These are phyloP conservation scores for Rhamnusium bicolor DNA, from an alignment of 2,888 invertebrate genomes.

Conservation along the genomic window DNA sequence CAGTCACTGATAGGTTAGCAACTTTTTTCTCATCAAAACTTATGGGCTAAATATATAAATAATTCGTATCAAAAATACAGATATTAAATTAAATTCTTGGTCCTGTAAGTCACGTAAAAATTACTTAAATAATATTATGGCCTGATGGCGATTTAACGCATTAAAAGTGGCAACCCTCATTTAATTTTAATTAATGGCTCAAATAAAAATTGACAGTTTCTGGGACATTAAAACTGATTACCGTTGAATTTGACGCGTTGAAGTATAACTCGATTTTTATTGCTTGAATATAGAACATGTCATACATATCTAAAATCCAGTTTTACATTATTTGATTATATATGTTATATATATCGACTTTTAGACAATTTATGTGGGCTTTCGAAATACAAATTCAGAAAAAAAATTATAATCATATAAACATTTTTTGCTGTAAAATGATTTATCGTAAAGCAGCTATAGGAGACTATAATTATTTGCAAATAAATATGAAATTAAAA, in stretches of 20 bases:
- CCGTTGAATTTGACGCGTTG: constrained; percentile 20
- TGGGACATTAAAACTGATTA: constrained; percentile 38
- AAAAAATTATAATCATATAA: no score
- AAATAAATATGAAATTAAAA: no score
- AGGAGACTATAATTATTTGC: no score
- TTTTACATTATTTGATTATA: no score
- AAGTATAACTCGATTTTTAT: constrained; percentile 42
- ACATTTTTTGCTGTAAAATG: no score
- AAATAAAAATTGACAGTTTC: constrained; percentile 33
- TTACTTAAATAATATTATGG: not conserved
- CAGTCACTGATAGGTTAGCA: no score
- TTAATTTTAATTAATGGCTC: constrained; percentile 37
- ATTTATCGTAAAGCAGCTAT: no score
- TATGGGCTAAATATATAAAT: no score
- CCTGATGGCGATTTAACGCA: not conserved
- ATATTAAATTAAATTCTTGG: not conserved
- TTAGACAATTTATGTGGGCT: no score
- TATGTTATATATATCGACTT: no score
- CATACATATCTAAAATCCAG: no score
- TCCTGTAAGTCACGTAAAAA: not conserved
- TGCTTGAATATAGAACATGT: constrained; percentile 29
- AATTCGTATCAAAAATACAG: not conserved
- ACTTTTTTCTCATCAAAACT: not conserved
- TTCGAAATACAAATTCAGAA: no score
- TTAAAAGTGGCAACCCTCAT: constrained; percentile 6